phyloP scores from a whole-genome alignment of 2,797 vertebrate genomes.

The Sarcoramphus papa region DNA sequence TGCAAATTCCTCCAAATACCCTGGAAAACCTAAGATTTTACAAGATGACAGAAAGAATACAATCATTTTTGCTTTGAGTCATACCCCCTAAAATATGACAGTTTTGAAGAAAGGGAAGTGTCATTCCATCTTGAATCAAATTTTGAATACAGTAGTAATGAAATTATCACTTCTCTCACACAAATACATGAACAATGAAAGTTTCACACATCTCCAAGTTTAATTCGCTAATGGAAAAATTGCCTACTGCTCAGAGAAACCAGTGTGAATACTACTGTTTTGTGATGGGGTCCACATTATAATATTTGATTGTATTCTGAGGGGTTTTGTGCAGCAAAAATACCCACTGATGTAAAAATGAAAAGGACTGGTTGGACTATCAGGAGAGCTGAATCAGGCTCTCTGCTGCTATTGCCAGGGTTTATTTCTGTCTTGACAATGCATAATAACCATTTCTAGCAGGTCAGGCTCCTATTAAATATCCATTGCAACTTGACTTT shows the following conservation, averaged over 20 bases:
- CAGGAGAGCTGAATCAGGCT: background rate
- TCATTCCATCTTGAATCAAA: constrained; percentile 33
- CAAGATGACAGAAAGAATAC: constrained; percentile 36
- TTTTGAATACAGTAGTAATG: constrained; percentile 38
- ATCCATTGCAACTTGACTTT: constrained; percentile 25
- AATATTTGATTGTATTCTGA: constrained; percentile 51
- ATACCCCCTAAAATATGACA: constrained; percentile 34
- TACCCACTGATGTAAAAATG: constrained; percentile 24
- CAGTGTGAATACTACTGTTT: constrained; percentile 47
- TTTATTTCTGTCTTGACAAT: constrained; percentile 52
- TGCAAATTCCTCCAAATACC: background rate
- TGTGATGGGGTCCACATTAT: constrained; percentile 43
- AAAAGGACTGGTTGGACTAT: background rate
- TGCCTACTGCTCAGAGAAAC: constrained; percentile 40
- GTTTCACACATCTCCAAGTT: constrained; percentile 16
- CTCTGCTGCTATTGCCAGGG: background rate
- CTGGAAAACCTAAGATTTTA: constrained; percentile 23
- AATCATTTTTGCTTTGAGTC: constrained; percentile 39
- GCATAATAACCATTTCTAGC: constrained; percentile 27
- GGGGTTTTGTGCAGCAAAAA: constrained; percentile 9
- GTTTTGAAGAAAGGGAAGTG: constrained; percentile 54
- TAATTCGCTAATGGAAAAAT: constrained; percentile 51
- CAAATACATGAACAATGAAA: constrained; percentile 28
- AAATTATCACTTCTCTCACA: constrained; percentile 53
- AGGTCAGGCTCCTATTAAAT: constrained; percentile 49